phyloP scores from a whole-genome alignment of 2,888 invertebrate species.

The Tanypteryx hageni region DNA sequence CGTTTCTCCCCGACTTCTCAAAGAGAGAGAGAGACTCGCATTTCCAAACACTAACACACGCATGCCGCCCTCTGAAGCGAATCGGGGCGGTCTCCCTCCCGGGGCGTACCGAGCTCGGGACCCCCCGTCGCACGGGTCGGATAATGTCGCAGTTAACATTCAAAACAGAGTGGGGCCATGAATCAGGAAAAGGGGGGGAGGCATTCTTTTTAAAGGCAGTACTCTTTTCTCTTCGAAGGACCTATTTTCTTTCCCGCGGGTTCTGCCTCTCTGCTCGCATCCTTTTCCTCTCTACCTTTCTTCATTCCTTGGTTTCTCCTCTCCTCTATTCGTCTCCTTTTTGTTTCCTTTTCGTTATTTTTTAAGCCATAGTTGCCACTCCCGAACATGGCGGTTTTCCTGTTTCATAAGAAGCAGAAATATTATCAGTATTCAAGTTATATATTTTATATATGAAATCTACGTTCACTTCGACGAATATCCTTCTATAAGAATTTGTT shows the following conservation, averaged over 20 bases:
- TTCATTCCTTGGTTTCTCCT: conserved; percentile 8
- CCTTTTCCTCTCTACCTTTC: background rate
- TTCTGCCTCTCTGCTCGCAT: background rate
- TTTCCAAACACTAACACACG: conserved; percentile 34
- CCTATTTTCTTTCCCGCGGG: background rate
- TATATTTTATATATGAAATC: no score
- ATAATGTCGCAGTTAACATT: conserved; percentile 42
- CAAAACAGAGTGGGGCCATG: conserved; percentile 3
- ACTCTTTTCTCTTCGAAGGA: background rate
- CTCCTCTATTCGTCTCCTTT: background rate
- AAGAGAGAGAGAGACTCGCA: background rate
- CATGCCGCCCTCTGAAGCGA: conserved; percentile 34
- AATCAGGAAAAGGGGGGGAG: conserved; percentile 2
- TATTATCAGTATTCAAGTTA: no score
- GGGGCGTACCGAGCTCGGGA: conserved; percentile 25
- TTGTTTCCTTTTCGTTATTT: conserved; percentile 3
- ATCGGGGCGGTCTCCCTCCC: conserved; percentile 48
- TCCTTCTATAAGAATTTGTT: no score
- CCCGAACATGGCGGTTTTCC: no score
- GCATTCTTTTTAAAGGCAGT: background rate
- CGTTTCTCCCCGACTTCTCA: background rate
- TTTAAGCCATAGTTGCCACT: no score
- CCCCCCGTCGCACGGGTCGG: background rate
- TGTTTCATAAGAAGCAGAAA: no score
- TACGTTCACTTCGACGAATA: no score